Base-by-base conservation (phyloP, 2,888 invertebrate species). In the Ceramica pisi region DNA sequence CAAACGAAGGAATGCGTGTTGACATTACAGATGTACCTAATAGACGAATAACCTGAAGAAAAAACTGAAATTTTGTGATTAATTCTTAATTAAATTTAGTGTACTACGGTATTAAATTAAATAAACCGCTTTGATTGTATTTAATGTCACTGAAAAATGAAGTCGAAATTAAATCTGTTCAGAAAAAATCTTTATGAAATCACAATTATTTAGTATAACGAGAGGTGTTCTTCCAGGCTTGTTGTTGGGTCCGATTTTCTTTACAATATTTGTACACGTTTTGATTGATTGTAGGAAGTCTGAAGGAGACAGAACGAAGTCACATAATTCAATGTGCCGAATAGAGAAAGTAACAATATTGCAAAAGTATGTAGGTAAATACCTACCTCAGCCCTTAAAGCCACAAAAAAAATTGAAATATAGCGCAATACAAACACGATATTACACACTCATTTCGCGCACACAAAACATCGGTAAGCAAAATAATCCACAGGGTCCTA, bases 401-500 rank as follows among this genome's bases (percentile, higher is more conserved):
- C 12, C 10, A 41, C 41, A n/a, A n/a, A n/a, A n/a, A n/a, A 16
- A 9, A 35, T 56, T 57, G 0, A 48, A 48, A 53, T 50, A 35
- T 44, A 53, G 19, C 55, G 7, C 12, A 26, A n/a, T 55, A 51
- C 35, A 21, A 50, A 23, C 14, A 46, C 46, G 1, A 53, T 31
- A 62, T 69, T 14, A 51, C 44, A n/a, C 5, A 59, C 55, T 51
- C 12, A 71, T 66, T 60, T 60, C 46, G 44, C 59, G 46, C 67
- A 66, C 51, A 64, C 59, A 55, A 71, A 71, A 73, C 57, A 61
- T 66, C 46, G 48, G 55, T 41, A 65, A 9, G 46, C 50, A 26
- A 46, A 69, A 78, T 75, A 70, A 69, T 78, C 73, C 67, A 26
- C 60, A 31, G 67, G 51, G 67, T 56, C 46, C 61, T 77, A 69